Conservation (phyloP, 2,113 vertebrate species). For the Archilochus colubris region DNA sequence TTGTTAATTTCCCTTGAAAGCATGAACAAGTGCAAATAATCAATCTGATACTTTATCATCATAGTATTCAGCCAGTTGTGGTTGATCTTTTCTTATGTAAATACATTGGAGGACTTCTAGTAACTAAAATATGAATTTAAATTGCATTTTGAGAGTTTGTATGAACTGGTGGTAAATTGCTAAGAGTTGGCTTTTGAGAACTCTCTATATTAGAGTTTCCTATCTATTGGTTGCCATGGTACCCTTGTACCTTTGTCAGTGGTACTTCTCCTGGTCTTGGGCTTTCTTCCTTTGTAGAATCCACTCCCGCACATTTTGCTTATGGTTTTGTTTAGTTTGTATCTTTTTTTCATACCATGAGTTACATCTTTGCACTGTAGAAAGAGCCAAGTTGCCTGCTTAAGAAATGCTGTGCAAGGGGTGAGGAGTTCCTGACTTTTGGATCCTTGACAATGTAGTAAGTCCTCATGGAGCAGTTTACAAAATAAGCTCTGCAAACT, state of each 20-base stretch:
- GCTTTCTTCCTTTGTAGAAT: neutral
- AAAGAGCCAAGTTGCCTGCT: neutral
- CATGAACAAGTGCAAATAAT: neutral
- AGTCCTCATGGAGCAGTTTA: neutral
- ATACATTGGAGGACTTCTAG: neutral
- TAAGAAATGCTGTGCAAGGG: neutral
- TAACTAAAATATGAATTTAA: neutral
- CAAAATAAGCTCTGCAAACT: neutral
- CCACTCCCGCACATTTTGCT: neutral
- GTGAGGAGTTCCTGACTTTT: neutral
- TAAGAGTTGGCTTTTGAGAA: neutral
- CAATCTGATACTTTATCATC: neutral
- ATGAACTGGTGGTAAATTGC: neutral
- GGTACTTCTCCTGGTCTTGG: neutral
- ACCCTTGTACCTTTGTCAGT: neutral
- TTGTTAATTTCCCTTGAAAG: neutral
- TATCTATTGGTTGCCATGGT: neutral
- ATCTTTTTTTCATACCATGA: neutral
- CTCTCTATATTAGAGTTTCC: neutral
- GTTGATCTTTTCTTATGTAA: neutral
- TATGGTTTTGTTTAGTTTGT: neutral
- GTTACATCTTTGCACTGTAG: neutral
- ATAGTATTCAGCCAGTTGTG: neutral
- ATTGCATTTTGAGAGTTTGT: neutral
- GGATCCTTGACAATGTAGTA: neutral